Percentiles rank a stretch among this genome's conserved stretches.
These are phyloP conservation scores for Amphibalanus amphitrite DNA, from an alignment of 1,140 invertebrate species.

Conservation along the genomic window DNA sequence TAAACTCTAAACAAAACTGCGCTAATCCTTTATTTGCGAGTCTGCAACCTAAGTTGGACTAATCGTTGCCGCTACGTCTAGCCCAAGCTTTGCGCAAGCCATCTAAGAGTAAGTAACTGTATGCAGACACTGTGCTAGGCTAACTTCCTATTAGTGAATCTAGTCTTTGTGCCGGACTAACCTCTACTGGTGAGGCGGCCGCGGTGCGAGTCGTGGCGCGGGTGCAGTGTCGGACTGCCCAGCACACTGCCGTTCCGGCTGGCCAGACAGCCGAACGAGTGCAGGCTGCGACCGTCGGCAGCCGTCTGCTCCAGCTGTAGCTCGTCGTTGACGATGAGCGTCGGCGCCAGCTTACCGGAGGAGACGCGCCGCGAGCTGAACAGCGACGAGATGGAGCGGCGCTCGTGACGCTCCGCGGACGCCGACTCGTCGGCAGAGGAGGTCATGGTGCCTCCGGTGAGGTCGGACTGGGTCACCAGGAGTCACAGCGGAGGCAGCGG, in stretches of 20 bases:
- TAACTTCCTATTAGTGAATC: no score
- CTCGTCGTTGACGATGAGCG: conserved; percentile 3
- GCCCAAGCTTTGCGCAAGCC: no score
- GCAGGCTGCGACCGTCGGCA: neutral
- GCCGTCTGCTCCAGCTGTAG: neutral
- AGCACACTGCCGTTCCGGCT: neutral
- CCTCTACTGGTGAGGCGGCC: neutral
- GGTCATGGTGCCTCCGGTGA: neutral
- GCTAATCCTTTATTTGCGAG: no score
- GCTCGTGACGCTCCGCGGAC: neutral
- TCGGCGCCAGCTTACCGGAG: neutral
- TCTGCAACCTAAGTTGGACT: no score
- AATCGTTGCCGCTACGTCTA: no score
- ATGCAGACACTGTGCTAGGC: no score
- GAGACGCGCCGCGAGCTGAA: neutral
- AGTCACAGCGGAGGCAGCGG: no score
- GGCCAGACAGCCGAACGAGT: neutral
- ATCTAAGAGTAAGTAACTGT: no score
- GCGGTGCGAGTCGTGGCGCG: no score
- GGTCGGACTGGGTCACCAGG: no score
- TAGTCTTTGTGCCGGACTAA: neutral
- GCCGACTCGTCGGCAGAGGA: neutral
- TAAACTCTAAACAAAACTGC: no score
- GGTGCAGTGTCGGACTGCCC: neutral
- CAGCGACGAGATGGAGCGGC: neutral